Evolutionary conservation across 1,140 invertebrate genomes (phyloP), one percentile per base, ranked within the genome.

Genomic region (Apis dorsata): DNA sequence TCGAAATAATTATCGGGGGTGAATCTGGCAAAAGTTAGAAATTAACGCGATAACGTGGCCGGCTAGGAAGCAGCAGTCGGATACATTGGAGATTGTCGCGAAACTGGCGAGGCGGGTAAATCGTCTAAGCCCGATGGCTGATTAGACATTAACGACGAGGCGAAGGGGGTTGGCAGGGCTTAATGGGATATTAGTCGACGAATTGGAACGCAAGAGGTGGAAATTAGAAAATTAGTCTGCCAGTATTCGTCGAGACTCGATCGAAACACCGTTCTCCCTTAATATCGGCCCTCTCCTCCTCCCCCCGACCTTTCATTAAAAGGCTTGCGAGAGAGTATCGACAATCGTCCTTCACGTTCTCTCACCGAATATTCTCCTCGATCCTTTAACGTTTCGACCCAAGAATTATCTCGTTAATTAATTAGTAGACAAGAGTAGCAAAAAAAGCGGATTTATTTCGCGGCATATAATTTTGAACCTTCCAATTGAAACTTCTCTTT

Each of bases 171-270:
- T 86, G 90, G 86, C 87, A 84, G 88, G 77, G 83, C 86, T 90
- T 92, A 91, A 92, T 91, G 89, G 90, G 88, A 90, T 90, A 92
- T 92, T 91, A 92, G 90, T 86, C 84, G 86, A 83, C 80, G 89
- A 85, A 92, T 91, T 89, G 88, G 89, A 86, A 89, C 85, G 87
- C 70, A 87, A 77, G 72, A 62, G 84, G 55, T 91, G 91, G 88
- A 92, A 92, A 92, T 92, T 92, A 89, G 90, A 92, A 92, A 92
- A 92, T 92, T 92, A 92, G 74, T 85, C 66, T 15, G 71, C 21
- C 62, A 34, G 65, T 82, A 77, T 76, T 82, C 73, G 49, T 34
- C 79, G 73, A 15, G 34, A 66, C 34, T 77, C 73, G 73, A 82
- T 82, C 73, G 55, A 8, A 60, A 15, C n/a, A 28, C 21, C 68